Conservation (phyloP, 23 tunicate genomes). For the Ascidia mentula region DNA sequence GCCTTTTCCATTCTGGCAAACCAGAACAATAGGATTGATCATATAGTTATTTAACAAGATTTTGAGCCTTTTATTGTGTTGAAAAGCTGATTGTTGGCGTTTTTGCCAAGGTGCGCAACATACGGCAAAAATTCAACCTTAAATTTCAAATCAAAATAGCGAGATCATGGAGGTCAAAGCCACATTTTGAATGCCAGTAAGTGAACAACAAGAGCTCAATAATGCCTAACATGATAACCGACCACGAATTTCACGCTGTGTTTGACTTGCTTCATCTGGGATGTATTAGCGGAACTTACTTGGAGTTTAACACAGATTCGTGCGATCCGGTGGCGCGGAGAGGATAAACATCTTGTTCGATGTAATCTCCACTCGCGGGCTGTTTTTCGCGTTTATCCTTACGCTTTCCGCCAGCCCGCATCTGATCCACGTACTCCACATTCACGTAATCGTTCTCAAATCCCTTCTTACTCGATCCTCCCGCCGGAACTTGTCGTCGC, state of each 20-base stretch:
- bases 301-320: constrained; percentile 77
- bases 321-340: constrained; percentile 78
- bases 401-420: constrained; percentile 10
- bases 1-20: constrained; percentile 39
- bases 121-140: no score
- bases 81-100: background rate
- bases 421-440: constrained; percentile 44
- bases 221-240: no score
- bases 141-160: no score
- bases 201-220: no score
- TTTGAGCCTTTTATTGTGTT: background rate
- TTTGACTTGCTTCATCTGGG: no score
- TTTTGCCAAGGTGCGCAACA: background rate
- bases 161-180: no score
- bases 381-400: background rate
- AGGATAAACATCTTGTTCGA: constrained; percentile 50
- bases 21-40: background rate
- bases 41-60: no score
- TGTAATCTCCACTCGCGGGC: background rate
- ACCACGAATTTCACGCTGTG: no score
- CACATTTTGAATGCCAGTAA: no score
- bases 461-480: constrained; percentile 19
- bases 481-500: constrained; percentile 27
- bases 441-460: constrained; percentile 55
- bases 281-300: no score